phyloP scores from a whole-genome alignment of 2,113 vertebrate genomes.

The Rousettus leschenaultii region DNA sequence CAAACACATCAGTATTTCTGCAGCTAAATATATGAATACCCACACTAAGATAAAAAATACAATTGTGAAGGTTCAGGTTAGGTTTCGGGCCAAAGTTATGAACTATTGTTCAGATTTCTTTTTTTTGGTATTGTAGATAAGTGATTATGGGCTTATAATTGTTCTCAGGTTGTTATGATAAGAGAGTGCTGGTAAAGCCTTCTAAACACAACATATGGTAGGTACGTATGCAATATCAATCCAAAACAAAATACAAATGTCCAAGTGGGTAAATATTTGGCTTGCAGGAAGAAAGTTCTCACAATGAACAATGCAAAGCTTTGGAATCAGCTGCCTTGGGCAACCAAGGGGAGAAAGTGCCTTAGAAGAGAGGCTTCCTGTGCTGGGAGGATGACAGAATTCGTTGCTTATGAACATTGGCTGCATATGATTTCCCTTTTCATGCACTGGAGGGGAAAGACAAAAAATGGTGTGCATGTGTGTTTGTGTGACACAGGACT shows the following conservation, averaged over 20 bases:
- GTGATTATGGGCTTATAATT: slow-evolving; percentile 22
- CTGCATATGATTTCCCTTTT: slow-evolving; percentile 30
- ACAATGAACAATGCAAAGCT: neutral
- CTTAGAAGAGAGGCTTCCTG: slow-evolving; percentile 55
- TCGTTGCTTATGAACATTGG: slow-evolving; percentile 5
- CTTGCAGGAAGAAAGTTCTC: slow-evolving; percentile 32
- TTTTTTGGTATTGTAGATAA: slow-evolving; percentile 43
- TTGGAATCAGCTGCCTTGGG: slow-evolving; percentile 6
- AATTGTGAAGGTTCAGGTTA: slow-evolving; percentile 18
- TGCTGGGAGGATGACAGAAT: neutral
- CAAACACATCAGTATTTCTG: neutral
- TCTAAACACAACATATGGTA: slow-evolving; percentile 3
- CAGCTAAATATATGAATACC: slow-evolving; percentile 37
- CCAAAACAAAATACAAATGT: slow-evolving; percentile 9
- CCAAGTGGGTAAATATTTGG: neutral
- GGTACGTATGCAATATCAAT: neutral
- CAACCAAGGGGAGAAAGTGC: slow-evolving; percentile 26
- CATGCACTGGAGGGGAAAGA: slow-evolving; percentile 17
- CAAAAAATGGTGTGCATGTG: neutral
- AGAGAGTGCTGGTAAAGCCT: neutral
- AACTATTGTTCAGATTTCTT: slow-evolving; percentile 19
- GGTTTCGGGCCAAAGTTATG: slow-evolving; percentile 10
- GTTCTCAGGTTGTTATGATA: slow-evolving; percentile 48
- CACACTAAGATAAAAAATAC: slow-evolving; percentile 17
- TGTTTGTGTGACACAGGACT: slow-evolving; percentile 23